A percentile compares a stretch with the other conserved stretches of the same genome.
These are phyloP conservation scores for Catharus bicknelli DNA, from an alignment of 2,113 vertebrate genomes.

Conservation along the genomic window DNA sequence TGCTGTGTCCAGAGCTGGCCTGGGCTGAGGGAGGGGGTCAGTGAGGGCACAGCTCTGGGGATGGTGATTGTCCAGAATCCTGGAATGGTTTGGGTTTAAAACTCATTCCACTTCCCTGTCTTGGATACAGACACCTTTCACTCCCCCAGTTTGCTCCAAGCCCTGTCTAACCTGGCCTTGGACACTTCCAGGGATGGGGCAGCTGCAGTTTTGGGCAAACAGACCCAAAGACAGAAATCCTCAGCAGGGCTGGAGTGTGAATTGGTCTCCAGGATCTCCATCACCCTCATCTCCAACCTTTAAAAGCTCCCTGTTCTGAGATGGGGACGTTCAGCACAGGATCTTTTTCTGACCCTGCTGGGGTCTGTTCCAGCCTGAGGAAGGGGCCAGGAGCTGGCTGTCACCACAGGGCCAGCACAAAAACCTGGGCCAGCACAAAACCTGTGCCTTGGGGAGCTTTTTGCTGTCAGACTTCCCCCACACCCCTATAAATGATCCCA, in stretches of 20 bases:
- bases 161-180: rapidly evolving
- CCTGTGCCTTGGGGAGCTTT: neutral
- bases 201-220: neutral
- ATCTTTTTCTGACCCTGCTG: neutral
- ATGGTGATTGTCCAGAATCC: rapidly evolving
- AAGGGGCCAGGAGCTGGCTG: neutral
- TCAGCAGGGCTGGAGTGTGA: neutral
- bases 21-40: neutral
- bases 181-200: neutral
- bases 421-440: neutral
- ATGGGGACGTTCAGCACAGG: neutral
- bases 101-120: neutral
- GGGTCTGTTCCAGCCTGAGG: neutral
- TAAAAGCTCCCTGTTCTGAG: neutral
- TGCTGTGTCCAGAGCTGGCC: neutral
- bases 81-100: neutral
- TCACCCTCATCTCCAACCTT: neutral
- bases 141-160: neutral
- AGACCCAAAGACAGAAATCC: neutral
- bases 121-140: neutral
- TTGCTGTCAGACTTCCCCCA: neutral
- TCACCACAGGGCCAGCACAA: neutral
- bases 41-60: neutral
- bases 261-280: rapidly evolving
- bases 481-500: neutral